Evolutionary conservation across 2,797 vertebrate genomes (phyloP), one percentile per base, ranked within the genome.

Genomic region (Enteromius treurensis): DNA sequence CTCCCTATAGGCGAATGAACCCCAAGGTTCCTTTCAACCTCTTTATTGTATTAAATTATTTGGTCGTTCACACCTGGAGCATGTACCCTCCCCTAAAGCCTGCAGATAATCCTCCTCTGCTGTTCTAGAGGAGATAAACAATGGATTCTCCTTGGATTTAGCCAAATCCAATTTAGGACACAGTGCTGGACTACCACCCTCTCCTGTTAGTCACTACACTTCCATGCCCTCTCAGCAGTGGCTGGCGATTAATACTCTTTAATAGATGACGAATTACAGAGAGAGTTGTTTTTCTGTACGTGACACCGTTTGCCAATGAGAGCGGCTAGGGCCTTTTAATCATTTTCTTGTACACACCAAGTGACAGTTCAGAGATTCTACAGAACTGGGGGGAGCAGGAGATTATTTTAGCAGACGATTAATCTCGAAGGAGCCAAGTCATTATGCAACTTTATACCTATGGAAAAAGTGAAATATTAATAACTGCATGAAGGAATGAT

Each of bases 201-300:
- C 75, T 15, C 4, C 37, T 49, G 60, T 77, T 77, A 76, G 75
- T 79, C 32, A 55, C 62, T 49, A 53, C 49, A n/a, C 45, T 69
- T 47, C 17, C 55, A 6, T 86, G 78, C 19, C 71, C 65, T 80
- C 55, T 15, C 79, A 45, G 32, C 49, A 84, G 69, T 5, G 32
- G 77, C n/a, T 49, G 60, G 75, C 81, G 83, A 91, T 90, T 90
- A 89, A 90, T 88, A 89, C 82, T 86, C 17, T 32, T 77, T 47
- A 71, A 84, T 60, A 23, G 64, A 85, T 88, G 86, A 92, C 82
- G 78, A 88, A 86, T 83, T 79, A 79, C 40, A 88, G 86, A 88
- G 87, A 86, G 78, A 83, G 75, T 86, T 80, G 65, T 83, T 82
- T 73, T 88, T 76, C 83, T 82, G 49, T 40, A 86, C 76, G 26